Evolutionary conservation across 2,113 vertebrate species (phyloP).

Genomic region (Bos indicus): DNA sequence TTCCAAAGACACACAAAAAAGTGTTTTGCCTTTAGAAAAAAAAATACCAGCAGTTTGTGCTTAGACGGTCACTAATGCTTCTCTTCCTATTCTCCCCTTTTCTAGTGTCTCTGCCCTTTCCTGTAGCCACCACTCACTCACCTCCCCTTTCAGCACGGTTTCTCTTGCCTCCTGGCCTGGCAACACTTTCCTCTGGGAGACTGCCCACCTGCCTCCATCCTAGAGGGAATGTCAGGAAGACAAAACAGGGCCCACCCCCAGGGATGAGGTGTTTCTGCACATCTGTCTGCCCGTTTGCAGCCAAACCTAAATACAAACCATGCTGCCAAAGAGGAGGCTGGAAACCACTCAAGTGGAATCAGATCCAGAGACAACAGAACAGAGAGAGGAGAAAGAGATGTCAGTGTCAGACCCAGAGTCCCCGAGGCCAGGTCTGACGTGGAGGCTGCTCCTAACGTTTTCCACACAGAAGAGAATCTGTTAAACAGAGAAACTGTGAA

Average conservation of each 20-base stretch:
- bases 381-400: not conserved
- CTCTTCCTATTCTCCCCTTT: not conserved
- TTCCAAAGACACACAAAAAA: not conserved
- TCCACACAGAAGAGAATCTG: not conserved
- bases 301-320: slow-evolving; percentile 32
- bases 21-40: not conserved
- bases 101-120: not conserved
- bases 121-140: not conserved
- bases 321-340: not conserved
- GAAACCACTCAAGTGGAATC: not conserved
- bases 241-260: not conserved
- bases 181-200: not conserved
- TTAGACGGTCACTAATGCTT: not conserved
- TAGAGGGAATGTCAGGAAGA: not conserved
- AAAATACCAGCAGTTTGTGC: not conserved
- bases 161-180: not conserved
- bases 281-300: not conserved
- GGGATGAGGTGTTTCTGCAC: not conserved
- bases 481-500: not conserved
- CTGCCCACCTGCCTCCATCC: not conserved
- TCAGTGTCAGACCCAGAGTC: not conserved
- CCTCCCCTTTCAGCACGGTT: not conserved
- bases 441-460: not conserved
- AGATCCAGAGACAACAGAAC: not conserved
- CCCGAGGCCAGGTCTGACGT: accelerated